Base-by-base conservation (phyloP, 2,888 invertebrate genomes). In the Eudasyphora cyanicolor region DNA sequence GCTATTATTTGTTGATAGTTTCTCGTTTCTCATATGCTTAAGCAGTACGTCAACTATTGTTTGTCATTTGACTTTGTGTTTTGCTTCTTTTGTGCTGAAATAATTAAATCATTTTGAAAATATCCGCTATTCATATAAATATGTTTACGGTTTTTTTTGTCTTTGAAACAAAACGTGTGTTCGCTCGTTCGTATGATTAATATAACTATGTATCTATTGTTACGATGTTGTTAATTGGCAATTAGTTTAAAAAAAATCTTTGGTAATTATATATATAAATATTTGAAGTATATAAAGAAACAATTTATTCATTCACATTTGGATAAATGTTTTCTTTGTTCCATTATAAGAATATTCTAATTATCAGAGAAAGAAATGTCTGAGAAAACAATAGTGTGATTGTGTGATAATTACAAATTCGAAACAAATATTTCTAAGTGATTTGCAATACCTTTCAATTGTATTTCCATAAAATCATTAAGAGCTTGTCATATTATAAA, bases 121-220 rank as follows among this genome's bases (percentile, higher is more conserved):
- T 32, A n/a, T 14, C 14, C 45, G 45, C 45, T 5, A 45, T n/a
- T 38, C 38, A 38, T 5, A 38, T 14, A 38, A 10, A 5, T 2
- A 38, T n/a, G n/a, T n/a, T n/a, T n/a, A n/a, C n/a, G n/a, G n/a
- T n/a, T n/a, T n/a, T n/a, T n/a, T n/a, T 2, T 38, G 38, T 38
- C 38, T 32, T n/a, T 2, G 45, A 45, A 4, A 45, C 45, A 45
- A n/a, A 14, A 45, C 45, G 45, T 45, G 32, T 32, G 32, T 54
- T 29, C 45, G 45, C n/a, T 4, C 8, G 32, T 54, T 29, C 60
- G 60, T 62, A 62, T 62, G 60, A 62, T 62, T 45, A 45, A 45
- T 45, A n/a, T 45, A 45, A 45, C 7, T n/a, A n/a, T 2, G n/a
- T n/a, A 14, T n/a, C 14, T 45, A 45, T 45, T 45, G 45, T 45